These are phyloP conservation scores for Auanema freiburgensis DNA, from an alignment of 2,888 invertebrate species.

Conservation along the genomic window DNA sequence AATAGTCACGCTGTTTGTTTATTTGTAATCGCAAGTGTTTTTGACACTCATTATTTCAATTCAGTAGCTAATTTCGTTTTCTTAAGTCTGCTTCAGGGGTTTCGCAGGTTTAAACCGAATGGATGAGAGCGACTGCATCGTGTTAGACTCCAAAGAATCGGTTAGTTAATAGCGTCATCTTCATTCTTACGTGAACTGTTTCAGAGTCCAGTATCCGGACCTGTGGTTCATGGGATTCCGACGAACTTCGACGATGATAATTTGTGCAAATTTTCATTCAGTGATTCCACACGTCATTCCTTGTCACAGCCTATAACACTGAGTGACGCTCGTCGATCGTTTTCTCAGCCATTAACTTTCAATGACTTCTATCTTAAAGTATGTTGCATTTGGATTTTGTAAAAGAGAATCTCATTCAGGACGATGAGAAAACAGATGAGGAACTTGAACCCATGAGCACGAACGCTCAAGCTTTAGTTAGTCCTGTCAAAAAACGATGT, in stretches of 20 bases:
- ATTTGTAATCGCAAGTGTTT: too few species aligned
- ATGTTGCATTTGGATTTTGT: too few species aligned
- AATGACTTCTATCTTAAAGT: too few species aligned
- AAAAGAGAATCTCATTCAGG: too few species aligned
- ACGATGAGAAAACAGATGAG: background rate
- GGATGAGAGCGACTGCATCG: too few species aligned
- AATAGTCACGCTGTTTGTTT: too few species aligned
- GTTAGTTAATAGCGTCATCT: too few species aligned
- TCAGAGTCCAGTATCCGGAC: background rate
- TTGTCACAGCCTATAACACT: background rate
- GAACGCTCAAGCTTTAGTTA: background rate
- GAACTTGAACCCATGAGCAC: background rate
- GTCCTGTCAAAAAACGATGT: slow-evolving; percentile 24
- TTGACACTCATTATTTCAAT: too few species aligned
- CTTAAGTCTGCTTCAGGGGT: too few species aligned
- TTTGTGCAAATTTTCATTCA: slow-evolving; percentile 13
- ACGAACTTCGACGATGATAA: slow-evolving; percentile 8
- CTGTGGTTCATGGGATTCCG: slow-evolving; percentile 8
- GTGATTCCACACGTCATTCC: background rate
- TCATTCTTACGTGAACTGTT: background rate
- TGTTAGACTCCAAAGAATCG: too few species aligned
- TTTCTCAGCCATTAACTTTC: background rate
- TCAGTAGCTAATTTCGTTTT: too few species aligned
- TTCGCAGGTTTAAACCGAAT: too few species aligned
- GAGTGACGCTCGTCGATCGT: background rate